Evolutionary conservation across 1,140 invertebrate genomes (phyloP), one percentile per base, ranked within the genome.

Genomic region (Plutomurus gul): DNA sequence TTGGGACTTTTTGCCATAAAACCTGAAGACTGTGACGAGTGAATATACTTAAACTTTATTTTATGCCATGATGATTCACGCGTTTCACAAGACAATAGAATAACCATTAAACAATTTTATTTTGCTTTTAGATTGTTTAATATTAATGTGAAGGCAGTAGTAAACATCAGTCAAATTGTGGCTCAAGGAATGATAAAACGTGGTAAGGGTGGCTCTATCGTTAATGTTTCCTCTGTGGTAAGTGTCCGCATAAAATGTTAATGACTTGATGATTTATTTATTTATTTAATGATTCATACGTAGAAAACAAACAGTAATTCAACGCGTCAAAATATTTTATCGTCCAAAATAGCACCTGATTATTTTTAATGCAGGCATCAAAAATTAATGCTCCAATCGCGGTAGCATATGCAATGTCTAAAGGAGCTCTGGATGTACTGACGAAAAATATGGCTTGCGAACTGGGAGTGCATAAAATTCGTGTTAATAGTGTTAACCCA

Each of bases 91-190:
- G n/a, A 16, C 40, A 8, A 18, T 16, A 2, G 1, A 3, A n/a
- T 39, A 33, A 16, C 37, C 36, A 27, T 20, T 3, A 65, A 22
- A 13, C 20, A 16, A 60, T 74, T 71, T 83, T 76, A 79, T 76
- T 84, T 78, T 85, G 79, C 16, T 90, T 90, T 43, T 86, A 94
- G 93, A 56, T 87, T 89, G 13, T 93, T 94, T 84, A 87, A 91
- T 85, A 87, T 96, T 0, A 97, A 98, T 88, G 90, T 96, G 0
- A 96, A 96, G 88, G 89, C 93, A 3, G 88, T 93, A 0, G 89
- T 97, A 25, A 95, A 95, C 85, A 90, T 97, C 11, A 93, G 92
- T 8, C 95, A 96, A 88, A 85, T 91, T 82, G 90, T 95, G 78
- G 91, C 92, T 25, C 89, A 90, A 83, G 88, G 90, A 83, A 92